Percentiles rank a stretch among this genome's conserved stretches.
Evolutionary conservation across 2,888 invertebrate species (phyloP).

Genomic region (Eubasilissa splendida): DNA sequence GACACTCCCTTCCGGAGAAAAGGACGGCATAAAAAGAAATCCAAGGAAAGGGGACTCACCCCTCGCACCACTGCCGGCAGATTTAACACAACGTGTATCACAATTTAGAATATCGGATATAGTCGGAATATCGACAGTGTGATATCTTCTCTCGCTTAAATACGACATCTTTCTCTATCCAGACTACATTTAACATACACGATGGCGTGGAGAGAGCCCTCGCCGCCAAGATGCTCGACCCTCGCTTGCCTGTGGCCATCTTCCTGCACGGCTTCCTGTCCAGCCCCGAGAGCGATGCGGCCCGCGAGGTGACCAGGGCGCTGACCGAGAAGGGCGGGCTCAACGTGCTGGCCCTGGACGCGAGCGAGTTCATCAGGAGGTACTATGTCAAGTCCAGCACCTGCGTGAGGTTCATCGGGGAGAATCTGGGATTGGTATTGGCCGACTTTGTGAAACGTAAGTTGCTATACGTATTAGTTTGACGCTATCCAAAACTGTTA

Average conservation of each 20-base stretch:
- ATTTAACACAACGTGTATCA: no score
- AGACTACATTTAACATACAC: constrained; percentile 41
- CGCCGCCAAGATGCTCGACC: constrained; percentile 36
- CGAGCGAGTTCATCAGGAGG: constrained; percentile 66
- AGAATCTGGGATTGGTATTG: constrained; percentile 63
- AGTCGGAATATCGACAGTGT: no score
- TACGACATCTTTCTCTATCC: not conserved
- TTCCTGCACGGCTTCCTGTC: constrained; percentile 66
- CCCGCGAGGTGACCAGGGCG: constrained; percentile 60
- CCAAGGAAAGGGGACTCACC: no score
- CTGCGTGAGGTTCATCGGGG: constrained; percentile 67
- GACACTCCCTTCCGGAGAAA: no score
- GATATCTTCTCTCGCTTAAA: no score
- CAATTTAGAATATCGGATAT: no score
- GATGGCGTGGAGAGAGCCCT: constrained; percentile 1
- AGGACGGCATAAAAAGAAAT: no score
- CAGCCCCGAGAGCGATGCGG: constrained; percentile 44
- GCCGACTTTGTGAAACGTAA: constrained; percentile 64
- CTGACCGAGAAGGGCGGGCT: constrained; percentile 60
- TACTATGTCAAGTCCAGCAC: constrained; percentile 67
- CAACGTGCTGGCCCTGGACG: constrained; percentile 67
- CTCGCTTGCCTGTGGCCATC: constrained; percentile 61
- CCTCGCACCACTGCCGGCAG: no score
- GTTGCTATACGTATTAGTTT: constrained; percentile 38
- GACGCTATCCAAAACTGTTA: not conserved